phyloP scores from a whole-genome alignment of 2,888 invertebrate genomes.

The Dexiosoma caninum region DNA sequence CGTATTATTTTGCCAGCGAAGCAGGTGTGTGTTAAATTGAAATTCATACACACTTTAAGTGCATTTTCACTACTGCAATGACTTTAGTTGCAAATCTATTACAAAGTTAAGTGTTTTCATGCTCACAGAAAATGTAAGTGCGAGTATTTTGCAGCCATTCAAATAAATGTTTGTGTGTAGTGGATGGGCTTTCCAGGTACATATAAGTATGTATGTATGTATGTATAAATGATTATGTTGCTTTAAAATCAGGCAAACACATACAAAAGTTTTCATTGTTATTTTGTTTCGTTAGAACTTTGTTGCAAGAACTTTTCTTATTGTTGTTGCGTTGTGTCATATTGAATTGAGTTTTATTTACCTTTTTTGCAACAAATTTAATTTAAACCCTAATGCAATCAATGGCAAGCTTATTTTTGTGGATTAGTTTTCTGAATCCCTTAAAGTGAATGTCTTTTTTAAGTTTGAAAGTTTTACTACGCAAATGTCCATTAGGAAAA shows the following conservation, averaged over 20 bases:
- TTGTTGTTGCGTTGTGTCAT: too few relatives aligned
- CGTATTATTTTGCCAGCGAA: background rate
- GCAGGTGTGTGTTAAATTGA: background rate
- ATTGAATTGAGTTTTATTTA: slow-evolving; percentile 18
- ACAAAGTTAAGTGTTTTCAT: slow-evolving; percentile 10
- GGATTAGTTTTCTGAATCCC: background rate
- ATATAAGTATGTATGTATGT: background rate
- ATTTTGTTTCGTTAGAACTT: slow-evolving; percentile 48
- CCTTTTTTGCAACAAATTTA: slow-evolving; percentile 42
- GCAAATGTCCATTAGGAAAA: slow-evolving; percentile 18
- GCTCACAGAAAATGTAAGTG: background rate
- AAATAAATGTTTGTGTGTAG: background rate
- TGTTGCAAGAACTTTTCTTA: slow-evolving; percentile 10
- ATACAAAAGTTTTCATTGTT: slow-evolving; percentile 41
- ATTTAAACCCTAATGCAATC: slow-evolving; percentile 54
- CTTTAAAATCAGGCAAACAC: background rate
- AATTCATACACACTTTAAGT: slow-evolving; percentile 19
- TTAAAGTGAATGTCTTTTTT: slow-evolving; percentile 17
- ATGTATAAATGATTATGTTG: background rate
- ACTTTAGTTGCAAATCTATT: slow-evolving; percentile 15
- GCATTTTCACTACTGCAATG: slow-evolving; percentile 1
- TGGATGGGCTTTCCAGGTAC: background rate
- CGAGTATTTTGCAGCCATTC: background rate
- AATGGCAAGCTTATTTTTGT: slow-evolving; percentile 39
- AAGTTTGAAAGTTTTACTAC: background rate